Evolutionary conservation across 2,888 invertebrate species (phyloP).

Genomic region (Oscheius myriophilus): DNA sequence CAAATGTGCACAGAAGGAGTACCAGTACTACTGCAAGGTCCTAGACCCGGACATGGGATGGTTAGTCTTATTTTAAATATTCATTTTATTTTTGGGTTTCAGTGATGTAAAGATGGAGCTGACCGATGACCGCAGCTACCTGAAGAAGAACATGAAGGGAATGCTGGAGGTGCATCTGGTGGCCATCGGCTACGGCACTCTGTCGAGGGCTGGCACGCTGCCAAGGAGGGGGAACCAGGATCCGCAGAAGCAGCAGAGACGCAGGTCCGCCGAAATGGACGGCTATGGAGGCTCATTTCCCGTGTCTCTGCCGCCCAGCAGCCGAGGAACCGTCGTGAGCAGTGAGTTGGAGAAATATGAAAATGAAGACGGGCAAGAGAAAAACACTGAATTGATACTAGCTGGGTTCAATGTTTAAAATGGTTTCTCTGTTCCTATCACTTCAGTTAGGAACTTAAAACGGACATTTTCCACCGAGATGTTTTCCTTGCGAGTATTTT

Average conservation of each 20-base stretch:
- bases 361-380: too few species aligned
- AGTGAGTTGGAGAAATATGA: slow-evolving; percentile 22
- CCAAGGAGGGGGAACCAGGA: slow-evolving; percentile 27
- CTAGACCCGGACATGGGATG: slow-evolving; percentile 58
- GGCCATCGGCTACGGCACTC: slow-evolving; percentile 43
- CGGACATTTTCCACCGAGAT: too few species aligned
- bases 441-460: too few species aligned
- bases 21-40: slow-evolving; percentile 63
- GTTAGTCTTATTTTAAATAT: slow-evolving; percentile 32
- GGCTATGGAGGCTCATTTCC: slow-evolving; percentile 11
- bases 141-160: slow-evolving; percentile 57
- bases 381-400: too few species aligned
- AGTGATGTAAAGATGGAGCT: slow-evolving; percentile 66
- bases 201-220: slow-evolving; percentile 51
- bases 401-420: too few species aligned
- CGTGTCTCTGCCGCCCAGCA: slow-evolving; percentile 20
- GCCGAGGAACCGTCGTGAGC: slow-evolving; percentile 29
- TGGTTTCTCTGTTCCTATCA: too few species aligned
- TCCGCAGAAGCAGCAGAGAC: slow-evolving; percentile 22
- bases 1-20: slow-evolving; percentile 44
- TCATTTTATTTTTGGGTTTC: slow-evolving; percentile 16
- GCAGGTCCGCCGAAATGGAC: slow-evolving; percentile 45
- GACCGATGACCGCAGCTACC: slow-evolving; percentile 41
- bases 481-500: too few species aligned
- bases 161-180: slow-evolving; percentile 60